Evolutionary conservation across 2,113 vertebrate genomes (phyloP).

Genomic region (Tragelaphus scriptus): DNA sequence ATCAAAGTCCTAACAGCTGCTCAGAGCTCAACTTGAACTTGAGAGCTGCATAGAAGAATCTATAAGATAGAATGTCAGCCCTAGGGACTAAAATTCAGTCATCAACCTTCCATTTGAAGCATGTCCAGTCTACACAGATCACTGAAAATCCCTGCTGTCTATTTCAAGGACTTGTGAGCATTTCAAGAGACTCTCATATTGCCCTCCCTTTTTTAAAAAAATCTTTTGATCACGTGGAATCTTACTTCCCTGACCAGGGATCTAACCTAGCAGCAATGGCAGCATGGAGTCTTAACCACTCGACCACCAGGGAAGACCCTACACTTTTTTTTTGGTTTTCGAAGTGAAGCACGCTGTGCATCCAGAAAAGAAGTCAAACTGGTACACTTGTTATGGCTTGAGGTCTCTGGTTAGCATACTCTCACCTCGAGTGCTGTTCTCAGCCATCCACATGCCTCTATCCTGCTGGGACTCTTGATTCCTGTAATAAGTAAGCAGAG

Average conservation of each 20-base stretch:
- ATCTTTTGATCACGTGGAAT: not conserved
- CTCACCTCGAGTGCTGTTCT: not conserved
- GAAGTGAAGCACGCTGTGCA: not conserved
- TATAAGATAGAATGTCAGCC: not conserved
- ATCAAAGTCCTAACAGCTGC: not conserved
- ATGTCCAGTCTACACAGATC: not conserved
- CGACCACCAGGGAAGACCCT: not conserved
- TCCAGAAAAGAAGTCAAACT: not conserved
- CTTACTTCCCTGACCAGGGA: not conserved
- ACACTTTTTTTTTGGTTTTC: not conserved
- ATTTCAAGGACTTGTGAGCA: not conserved
- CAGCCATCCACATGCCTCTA: not conserved
- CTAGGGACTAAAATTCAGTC: not conserved
- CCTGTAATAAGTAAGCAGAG: not conserved
- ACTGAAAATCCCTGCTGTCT: not conserved
- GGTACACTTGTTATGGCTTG: too few species aligned
- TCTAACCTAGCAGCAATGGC: not conserved
- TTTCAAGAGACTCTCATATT: not conserved
- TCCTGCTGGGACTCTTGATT: not conserved
- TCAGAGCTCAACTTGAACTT: not conserved
- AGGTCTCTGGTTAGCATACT: not conserved
- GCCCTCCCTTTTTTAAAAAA: not conserved
- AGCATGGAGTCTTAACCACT: not conserved
- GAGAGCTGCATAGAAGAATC: not conserved
- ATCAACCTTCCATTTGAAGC: not conserved